Percentiles rank a stretch among this genome's conserved stretches.
These are phyloP conservation scores for Sandelia bainsii DNA, from an alignment of 2,797 vertebrate genomes.

Conservation along the genomic window DNA sequence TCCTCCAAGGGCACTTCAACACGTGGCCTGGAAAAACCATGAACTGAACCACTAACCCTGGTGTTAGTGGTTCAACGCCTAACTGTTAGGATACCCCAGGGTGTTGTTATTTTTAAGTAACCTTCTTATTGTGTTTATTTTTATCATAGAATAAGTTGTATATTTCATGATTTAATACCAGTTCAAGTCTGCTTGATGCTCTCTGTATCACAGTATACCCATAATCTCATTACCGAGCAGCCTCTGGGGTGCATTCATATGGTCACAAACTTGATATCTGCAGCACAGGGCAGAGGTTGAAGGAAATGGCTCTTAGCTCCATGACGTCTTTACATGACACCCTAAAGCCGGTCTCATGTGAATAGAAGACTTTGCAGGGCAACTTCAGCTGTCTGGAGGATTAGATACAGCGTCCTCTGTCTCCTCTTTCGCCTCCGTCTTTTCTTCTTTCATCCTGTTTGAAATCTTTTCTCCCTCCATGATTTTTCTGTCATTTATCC, in stretches of 20 bases:
- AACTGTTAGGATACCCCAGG: too few relatives aligned
- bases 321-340: slow-evolving; percentile 38
- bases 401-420: slow-evolving; percentile 30
- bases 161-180: neutral
- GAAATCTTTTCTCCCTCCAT: neutral
- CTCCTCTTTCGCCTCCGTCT: neutral
- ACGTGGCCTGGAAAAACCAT: too few relatives aligned
- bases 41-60: too few relatives aligned
- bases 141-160: neutral
- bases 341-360: slow-evolving; percentile 40
- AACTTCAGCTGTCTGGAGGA: slow-evolving; percentile 11
- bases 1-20: too few relatives aligned
- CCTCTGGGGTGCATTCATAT: slow-evolving; percentile 36
- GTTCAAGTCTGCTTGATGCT: neutral
- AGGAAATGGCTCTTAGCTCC: slow-evolving; percentile 39
- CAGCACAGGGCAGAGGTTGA: slow-evolving; percentile 46
- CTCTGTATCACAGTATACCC: neutral
- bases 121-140: neutral
- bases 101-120: neutral
- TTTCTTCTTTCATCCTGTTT: neutral
- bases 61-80: too few relatives aligned
- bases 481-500: neutral
- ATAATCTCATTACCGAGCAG: slow-evolving; percentile 35
- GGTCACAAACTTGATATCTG: slow-evolving; percentile 20
- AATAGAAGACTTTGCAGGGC: slow-evolving; percentile 28